Evolutionary conservation across 2,888 invertebrate genomes (phyloP).

Genomic region (Cepaea hortensis): DNA sequence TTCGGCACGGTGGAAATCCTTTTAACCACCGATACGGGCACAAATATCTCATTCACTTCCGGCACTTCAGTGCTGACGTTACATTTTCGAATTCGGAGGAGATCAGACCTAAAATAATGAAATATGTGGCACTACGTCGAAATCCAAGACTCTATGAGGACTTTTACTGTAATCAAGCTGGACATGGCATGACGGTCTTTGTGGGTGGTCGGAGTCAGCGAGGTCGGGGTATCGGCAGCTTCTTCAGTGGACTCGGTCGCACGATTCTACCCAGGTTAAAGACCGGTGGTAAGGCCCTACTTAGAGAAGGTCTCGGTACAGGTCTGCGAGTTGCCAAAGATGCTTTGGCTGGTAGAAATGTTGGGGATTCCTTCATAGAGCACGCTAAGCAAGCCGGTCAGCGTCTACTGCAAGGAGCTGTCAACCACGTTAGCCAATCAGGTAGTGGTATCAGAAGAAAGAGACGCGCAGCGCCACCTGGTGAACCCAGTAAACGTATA

Average conservation of each 20-base stretch:
- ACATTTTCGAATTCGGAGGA: neutral
- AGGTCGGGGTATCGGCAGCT: constrained; percentile 12
- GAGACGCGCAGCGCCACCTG: too few relatives aligned
- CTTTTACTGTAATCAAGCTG: neutral
- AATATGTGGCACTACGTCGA: neutral
- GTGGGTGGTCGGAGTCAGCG: neutral
- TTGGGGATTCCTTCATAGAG: neutral
- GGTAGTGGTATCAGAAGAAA: too few relatives aligned
- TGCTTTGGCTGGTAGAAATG: neutral
- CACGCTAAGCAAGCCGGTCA: too few relatives aligned
- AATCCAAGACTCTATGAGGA: neutral
- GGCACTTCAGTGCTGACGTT: constrained; percentile 35
- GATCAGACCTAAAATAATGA: neutral
- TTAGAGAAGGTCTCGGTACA: neutral
- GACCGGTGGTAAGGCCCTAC: constrained; percentile 19
- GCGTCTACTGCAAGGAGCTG: too few relatives aligned
- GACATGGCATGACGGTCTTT: neutral
- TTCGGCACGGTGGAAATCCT: too few relatives aligned
- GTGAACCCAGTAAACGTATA: too few relatives aligned
- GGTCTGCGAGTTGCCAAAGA: constrained; percentile 15
- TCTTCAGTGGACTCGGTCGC: neutral
- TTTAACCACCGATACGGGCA: constrained; percentile 14
- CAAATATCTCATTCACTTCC: neutral
- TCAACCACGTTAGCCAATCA: too few relatives aligned
- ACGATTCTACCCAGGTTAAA: neutral